phyloP scores from a whole-genome alignment of 2,113 vertebrate genomes.

The Cochlearius cochlearius region DNA sequence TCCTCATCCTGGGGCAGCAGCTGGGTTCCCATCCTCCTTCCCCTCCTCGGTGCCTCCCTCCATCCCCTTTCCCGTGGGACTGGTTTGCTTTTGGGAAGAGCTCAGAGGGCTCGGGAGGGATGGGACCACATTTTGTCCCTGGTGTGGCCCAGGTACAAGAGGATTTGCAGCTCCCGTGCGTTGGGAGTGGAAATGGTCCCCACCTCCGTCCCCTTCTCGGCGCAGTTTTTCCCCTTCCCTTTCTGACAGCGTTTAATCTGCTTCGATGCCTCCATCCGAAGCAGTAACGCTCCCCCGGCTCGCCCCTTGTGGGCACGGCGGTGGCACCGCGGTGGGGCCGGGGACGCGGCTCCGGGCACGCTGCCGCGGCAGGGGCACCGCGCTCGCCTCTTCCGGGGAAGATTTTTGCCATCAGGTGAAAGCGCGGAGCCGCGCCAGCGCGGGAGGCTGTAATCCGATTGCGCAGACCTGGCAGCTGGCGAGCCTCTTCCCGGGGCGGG shows the following conservation, averaged over 20 bases:
- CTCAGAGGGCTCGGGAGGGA: neutral
- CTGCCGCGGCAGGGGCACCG: neutral
- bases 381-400: neutral
- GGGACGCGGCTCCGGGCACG: neutral
- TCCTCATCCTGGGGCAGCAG: neutral
- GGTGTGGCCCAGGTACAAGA: neutral
- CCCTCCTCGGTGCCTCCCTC: neutral
- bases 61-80: neutral
- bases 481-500: neutral
- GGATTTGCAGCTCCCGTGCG: accelerated
- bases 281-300: neutral
- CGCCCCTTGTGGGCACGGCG: accelerated
- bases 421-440: neutral
- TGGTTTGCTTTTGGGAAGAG: neutral
- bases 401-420: neutral
- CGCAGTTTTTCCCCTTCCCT: neutral
- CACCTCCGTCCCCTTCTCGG: neutral
- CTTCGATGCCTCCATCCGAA: neutral
- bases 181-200: neutral
- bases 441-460: neutral
- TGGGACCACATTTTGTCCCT: neutral
- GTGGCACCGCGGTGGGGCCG: accelerated
- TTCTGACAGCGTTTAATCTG: neutral
- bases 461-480: neutral
- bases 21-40: neutral